Conservation (phyloP, 2,113 vertebrate genomes). For the Orycteropus afer region DNA sequence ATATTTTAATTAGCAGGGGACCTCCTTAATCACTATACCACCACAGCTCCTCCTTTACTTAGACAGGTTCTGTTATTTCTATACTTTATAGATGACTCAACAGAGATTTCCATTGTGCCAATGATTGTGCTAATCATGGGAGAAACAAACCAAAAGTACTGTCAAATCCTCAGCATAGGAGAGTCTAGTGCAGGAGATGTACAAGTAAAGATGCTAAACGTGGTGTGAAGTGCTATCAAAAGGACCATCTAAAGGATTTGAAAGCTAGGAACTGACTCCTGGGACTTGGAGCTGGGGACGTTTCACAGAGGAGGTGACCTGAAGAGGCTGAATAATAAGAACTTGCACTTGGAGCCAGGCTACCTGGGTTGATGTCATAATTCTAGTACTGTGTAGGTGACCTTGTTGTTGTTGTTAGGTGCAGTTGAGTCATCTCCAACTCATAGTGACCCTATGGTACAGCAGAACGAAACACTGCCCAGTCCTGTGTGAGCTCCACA, state of each 20-base stretch:
- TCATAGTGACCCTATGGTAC: too few relatives aligned
- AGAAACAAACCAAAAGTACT: background rate
- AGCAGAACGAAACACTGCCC: too few relatives aligned
- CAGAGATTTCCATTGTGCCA: background rate
- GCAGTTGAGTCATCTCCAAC: too few relatives aligned
- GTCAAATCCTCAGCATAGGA: background rate
- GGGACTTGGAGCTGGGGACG: background rate
- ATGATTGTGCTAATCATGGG: too few relatives aligned
- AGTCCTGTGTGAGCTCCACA: too few relatives aligned
- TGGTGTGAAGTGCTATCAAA: background rate
- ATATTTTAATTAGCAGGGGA: background rate
- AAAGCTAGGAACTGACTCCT: background rate
- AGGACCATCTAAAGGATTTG: background rate
- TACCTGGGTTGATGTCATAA: background rate
- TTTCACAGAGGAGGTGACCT: background rate
- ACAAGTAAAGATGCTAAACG: background rate
- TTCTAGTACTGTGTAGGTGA: background rate
- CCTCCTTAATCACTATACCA: too few relatives aligned
- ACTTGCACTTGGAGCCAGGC: background rate
- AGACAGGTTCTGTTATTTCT: background rate
- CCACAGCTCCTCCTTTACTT: too few relatives aligned
- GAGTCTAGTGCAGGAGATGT: background rate
- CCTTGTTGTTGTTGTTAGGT: too few relatives aligned
- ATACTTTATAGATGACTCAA: background rate
- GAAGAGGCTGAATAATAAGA: background rate